Conservation (phyloP, 2,113 vertebrate species). For the Rhabdomys dilectus region DNA sequence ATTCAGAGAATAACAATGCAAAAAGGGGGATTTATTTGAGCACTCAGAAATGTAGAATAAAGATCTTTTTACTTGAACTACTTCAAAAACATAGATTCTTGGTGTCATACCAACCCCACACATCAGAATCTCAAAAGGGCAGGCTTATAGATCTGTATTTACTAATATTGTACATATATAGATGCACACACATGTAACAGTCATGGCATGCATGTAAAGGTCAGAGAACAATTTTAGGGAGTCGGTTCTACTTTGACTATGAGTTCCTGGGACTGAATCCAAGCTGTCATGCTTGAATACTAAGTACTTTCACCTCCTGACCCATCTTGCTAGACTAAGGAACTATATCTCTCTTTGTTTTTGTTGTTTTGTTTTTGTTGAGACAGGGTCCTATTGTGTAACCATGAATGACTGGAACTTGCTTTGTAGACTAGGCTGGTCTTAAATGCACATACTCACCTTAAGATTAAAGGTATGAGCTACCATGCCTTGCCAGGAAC, state of each 20-base stretch:
- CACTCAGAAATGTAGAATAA: conserved; percentile 46
- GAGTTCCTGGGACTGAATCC: not conserved
- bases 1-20: not conserved
- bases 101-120: conserved; percentile 17
- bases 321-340: not conserved
- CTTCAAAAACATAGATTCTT: conserved; percentile 19
- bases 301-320: not conserved
- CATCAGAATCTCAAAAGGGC: conserved; percentile 37
- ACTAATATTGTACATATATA: not conserved
- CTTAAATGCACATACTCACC: not conserved
- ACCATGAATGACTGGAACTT: not conserved
- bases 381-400: not conserved
- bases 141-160: not conserved
- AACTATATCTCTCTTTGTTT: not conserved
- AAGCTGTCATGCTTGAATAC: not conserved
- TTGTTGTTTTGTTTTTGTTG: not conserved
- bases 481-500: not conserved
- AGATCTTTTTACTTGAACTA: not conserved
- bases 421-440: not conserved
- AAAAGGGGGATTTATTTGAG: conserved; percentile 23
- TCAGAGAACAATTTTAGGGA: not conserved
- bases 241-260: not conserved
- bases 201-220: not conserved
- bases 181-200: not conserved
- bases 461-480: not conserved